Conservation (phyloP, 2,113 vertebrate species). For the Pseudorectes ferrugineus region DNA sequence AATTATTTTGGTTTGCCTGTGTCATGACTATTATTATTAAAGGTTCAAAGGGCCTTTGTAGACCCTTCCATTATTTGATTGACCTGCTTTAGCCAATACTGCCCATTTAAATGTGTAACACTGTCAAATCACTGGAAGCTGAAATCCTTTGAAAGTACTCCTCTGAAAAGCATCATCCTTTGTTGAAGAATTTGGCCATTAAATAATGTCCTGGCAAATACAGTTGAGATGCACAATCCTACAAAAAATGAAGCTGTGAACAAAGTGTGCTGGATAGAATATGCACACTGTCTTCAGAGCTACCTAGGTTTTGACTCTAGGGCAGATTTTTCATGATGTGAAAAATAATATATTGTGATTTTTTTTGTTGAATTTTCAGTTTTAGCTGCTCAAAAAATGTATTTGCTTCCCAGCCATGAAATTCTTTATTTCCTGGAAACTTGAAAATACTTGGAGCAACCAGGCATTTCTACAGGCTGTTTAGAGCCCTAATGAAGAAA, state of each 20-base stretch:
- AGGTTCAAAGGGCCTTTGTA: neutral
- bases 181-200: neutral
- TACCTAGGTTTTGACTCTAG: neutral
- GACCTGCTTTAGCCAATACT: neutral
- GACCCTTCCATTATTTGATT: neutral
- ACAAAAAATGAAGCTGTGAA: neutral
- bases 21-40: neutral
- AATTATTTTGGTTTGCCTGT: neutral
- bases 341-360: neutral
- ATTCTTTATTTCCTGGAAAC: neutral
- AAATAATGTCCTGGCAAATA: neutral
- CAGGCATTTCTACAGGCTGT: neutral
- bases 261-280: neutral
- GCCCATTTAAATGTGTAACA: neutral
- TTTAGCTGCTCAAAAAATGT: neutral
- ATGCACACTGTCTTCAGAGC: neutral
- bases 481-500: neutral
- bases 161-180: neutral
- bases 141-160: neutral
- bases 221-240: neutral
- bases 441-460: neutral
- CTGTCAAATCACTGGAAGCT: neutral
- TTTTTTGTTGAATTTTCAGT: neutral
- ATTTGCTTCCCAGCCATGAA: neutral
- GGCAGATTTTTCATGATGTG: neutral